Conservation (phyloP, 1,140 invertebrate genomes). For the Drosophila punjabiensis region DNA sequence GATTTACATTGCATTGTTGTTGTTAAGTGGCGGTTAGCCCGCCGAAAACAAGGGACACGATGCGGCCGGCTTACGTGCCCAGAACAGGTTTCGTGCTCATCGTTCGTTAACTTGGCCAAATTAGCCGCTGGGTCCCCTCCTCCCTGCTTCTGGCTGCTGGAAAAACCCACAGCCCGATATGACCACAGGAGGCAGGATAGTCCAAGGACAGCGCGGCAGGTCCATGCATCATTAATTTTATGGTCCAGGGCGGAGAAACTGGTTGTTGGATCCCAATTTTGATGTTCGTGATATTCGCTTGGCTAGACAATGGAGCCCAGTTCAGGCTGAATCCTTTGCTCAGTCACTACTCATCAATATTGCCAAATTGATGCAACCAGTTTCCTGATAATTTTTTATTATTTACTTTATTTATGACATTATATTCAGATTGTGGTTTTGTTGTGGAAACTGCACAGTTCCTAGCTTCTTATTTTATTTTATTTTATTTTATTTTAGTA, state of each 20-base stretch:
- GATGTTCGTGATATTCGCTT: background rate
- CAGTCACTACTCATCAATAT: constrained; percentile 8
- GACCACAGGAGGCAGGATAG: constrained; percentile 44
- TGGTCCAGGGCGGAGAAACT: constrained; percentile 27
- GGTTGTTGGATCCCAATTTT: constrained; percentile 17
- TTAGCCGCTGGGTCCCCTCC: constrained; percentile 19
- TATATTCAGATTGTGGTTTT: background rate
- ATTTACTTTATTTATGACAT: background rate
- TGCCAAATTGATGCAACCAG: background rate
- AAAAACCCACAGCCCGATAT: constrained; percentile 38
- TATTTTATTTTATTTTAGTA: too few relatives aligned
- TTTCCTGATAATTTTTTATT: background rate
- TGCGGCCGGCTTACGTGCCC: constrained; percentile 31
- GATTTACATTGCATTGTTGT: constrained; percentile 41
- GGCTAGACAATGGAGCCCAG: background rate
- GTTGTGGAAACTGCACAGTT: background rate
- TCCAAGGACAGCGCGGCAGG: constrained; percentile 41
- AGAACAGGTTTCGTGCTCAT: constrained; percentile 48
- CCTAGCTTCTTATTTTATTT: background rate
- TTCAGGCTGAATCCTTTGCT: background rate
- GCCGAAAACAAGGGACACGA: constrained; percentile 22
- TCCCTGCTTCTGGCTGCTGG: constrained; percentile 22
- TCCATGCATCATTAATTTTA: constrained; percentile 50
- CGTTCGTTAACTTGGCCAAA: constrained; percentile 44
- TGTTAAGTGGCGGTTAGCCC: constrained; percentile 24